These are phyloP conservation scores for Batillaria attramentaria DNA, from an alignment of 1,140 invertebrate species.

Conservation along the genomic window DNA sequence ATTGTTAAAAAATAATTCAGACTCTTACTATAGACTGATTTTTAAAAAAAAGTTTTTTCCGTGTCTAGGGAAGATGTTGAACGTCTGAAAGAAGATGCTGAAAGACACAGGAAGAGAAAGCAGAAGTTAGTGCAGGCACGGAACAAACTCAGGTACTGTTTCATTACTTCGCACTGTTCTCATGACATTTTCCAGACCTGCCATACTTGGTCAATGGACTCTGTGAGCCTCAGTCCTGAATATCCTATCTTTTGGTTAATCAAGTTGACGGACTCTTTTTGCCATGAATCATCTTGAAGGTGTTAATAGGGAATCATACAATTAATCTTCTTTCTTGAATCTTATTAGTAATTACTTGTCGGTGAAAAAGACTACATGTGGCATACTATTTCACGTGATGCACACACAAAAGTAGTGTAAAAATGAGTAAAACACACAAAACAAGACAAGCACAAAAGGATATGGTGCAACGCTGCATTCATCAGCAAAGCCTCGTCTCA, in stretches of 20 bases:
- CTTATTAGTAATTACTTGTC: too few species aligned
- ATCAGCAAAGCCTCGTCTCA: too few species aligned
- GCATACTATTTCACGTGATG: too few species aligned
- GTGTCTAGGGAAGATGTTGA: conserved; percentile 53
- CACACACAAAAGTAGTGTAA: too few species aligned
- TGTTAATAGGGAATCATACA: too few species aligned
- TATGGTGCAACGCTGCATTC: too few species aligned
- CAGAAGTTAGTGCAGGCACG: conserved; percentile 54
- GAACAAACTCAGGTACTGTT: conserved; percentile 55
- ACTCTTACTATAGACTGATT: background rate
- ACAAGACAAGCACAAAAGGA: too few species aligned
- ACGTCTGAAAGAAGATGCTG: conserved; percentile 47
- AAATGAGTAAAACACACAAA: too few species aligned
- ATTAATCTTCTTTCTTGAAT: too few species aligned
- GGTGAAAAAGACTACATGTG: too few species aligned
- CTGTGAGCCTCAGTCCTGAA: background rate
- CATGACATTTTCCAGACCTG: background rate
- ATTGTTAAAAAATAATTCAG: background rate
- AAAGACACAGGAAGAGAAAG: conserved; percentile 52
- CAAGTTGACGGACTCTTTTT: background rate
- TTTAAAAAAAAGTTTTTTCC: conserved; percentile 8
- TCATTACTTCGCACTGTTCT: background rate
- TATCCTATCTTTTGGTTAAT: background rate
- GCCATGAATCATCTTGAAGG: too few species aligned
- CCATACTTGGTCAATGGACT: background rate